Conservation (phyloP, 2,888 invertebrate genomes). For the Synergus gifuensis region DNA sequence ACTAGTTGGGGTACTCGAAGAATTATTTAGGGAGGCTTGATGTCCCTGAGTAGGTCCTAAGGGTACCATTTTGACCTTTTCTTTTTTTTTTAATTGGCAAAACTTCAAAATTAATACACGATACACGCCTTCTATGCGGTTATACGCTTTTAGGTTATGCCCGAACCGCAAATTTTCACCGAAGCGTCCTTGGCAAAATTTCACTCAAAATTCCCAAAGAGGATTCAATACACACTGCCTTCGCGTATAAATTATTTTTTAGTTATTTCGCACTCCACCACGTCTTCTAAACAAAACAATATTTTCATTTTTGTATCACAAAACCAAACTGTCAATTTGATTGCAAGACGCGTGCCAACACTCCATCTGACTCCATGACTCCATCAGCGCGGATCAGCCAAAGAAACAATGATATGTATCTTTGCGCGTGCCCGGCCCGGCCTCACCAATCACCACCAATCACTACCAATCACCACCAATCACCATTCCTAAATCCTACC, state of each 20-base stretch:
- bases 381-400: too few relatives aligned
- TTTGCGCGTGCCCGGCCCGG: too few relatives aligned
- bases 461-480: too few relatives aligned
- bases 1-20: conserved; percentile 77
- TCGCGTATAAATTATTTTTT: neutral
- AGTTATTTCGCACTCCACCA: neutral
- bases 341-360: too few relatives aligned
- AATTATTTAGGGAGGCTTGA: conserved; percentile 71
- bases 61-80: conserved; percentile 82
- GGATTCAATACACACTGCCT: neutral
- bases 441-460: too few relatives aligned
- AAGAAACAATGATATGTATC: too few relatives aligned
- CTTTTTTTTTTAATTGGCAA: neutral
- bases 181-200: conserved; percentile 26
- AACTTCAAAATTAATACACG: neutral
- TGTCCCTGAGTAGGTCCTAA: conserved; percentile 84
- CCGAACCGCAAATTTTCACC: conserved; percentile 14
- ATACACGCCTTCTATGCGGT: conserved; percentile 11
- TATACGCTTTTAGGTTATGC: conserved; percentile 14
- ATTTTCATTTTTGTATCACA: neutral
- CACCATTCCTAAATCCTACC: too few relatives aligned
- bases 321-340: neutral
- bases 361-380: too few relatives aligned
- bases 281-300: neutral
- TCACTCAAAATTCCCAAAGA: neutral